Percentiles rank a stretch among this genome's conserved stretches.
phyloP scores from a whole-genome alignment of 1,140 invertebrate genomes.

The Cyclargus thomasi region DNA sequence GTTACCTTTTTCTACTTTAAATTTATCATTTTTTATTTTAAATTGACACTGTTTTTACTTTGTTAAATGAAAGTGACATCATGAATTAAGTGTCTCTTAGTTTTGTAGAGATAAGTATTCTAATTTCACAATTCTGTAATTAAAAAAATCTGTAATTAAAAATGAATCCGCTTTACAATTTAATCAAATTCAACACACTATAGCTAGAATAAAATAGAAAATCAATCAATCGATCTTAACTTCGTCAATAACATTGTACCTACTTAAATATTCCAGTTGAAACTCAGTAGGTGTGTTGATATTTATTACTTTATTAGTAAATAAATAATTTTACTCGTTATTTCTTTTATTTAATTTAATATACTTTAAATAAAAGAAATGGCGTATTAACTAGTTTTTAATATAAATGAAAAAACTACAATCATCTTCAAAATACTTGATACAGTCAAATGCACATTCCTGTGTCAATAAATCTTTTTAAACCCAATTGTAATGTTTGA shows the following conservation, averaged over 20 bases:
- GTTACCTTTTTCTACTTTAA: too few relatives aligned
- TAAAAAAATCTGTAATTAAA: too few relatives aligned
- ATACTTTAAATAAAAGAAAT: constrained; percentile 34
- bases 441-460: constrained; percentile 42
- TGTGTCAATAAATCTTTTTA: constrained; percentile 22
- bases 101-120: too few relatives aligned
- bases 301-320: constrained; percentile 12
- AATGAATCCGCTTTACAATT: neutral
- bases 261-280: neutral
- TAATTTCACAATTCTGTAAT: too few relatives aligned
- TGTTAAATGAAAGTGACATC: neutral
- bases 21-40: too few relatives aligned
- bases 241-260: neutral
- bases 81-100: too few relatives aligned
- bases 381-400: constrained; percentile 66
- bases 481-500: constrained; percentile 25
- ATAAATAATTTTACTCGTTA: neutral
- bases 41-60: too few relatives aligned
- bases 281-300: neutral
- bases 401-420: constrained; percentile 53
- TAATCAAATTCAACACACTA: neutral
- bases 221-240: neutral
- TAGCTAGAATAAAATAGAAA: neutral
- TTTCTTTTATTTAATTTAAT: constrained; percentile 5
- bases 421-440: constrained; percentile 28